These are phyloP conservation scores for Platorchestia sp. DNA, from an alignment of 1,140 invertebrate genomes.

Conservation along the genomic window DNA sequence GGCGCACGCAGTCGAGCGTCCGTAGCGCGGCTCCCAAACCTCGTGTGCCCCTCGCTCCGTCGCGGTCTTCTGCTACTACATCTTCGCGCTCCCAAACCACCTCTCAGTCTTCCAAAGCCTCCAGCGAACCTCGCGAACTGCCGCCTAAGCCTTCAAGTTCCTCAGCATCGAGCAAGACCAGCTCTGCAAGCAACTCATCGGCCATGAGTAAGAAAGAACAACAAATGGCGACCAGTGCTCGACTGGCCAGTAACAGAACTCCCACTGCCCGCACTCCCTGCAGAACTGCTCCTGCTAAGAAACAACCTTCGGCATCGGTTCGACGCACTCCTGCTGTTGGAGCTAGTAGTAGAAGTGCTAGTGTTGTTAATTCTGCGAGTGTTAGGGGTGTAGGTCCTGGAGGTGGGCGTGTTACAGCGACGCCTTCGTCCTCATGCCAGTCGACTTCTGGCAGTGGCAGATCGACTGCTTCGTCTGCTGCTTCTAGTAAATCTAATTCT, in stretches of 20 bases:
- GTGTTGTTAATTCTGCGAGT: neutral
- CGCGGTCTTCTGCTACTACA: neutral
- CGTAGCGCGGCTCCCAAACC: neutral
- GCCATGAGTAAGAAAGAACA: constrained; percentile 12
- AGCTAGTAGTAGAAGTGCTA: neutral
- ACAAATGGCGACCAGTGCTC: neutral
- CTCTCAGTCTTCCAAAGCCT: constrained; percentile 19
- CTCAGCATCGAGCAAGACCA: neutral
- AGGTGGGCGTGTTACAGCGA: neutral
- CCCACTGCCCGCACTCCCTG: neutral
- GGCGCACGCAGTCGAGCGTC: constrained; percentile 27
- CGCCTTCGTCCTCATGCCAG: neutral
- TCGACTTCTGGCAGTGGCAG: constrained; percentile 1
- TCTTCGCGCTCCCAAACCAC: constrained; percentile 19
- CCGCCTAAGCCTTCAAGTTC: neutral
- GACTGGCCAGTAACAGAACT: neutral
- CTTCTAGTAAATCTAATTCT: constrained; percentile 10
- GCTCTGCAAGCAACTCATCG: neutral
- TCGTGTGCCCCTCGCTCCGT: neutral
- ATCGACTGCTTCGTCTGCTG: constrained; percentile 18
- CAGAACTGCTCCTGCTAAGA: neutral
- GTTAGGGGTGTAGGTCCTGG: neutral
- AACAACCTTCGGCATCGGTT: neutral
- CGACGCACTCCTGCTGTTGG: neutral
- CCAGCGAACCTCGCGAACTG: constrained; percentile 37